These are phyloP conservation scores for Pseudolycoriella hygida DNA, from an alignment of 2,888 invertebrate genomes.

Conservation along the genomic window DNA sequence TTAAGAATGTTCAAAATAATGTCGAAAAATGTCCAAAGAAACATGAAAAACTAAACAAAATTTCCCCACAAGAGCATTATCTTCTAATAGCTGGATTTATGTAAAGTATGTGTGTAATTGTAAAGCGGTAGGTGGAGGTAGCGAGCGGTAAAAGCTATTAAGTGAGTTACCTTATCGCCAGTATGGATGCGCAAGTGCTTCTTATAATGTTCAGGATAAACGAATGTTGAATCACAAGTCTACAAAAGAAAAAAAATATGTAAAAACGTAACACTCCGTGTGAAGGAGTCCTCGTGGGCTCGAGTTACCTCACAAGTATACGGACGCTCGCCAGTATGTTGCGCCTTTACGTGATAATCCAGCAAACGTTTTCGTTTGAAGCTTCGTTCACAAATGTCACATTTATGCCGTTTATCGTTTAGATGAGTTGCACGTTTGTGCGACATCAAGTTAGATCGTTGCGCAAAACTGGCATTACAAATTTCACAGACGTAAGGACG, in stretches of 20 bases:
- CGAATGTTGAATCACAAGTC: slow-evolving; percentile 58
- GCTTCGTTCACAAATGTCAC: slow-evolving; percentile 49
- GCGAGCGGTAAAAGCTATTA: too few relatives aligned
- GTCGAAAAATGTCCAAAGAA: too few relatives aligned
- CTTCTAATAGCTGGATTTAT: too few relatives aligned
- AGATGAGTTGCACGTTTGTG: slow-evolving; percentile 64
- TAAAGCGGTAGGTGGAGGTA: too few relatives aligned
- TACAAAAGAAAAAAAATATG: neutral
- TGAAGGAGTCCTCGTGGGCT: neutral
- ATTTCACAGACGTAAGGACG: slow-evolving; percentile 56
- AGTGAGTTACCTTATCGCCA: slow-evolving; percentile 29
- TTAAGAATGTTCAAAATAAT: too few relatives aligned
- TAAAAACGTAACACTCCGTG: neutral
- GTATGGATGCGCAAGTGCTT: slow-evolving; percentile 64
- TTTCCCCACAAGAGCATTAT: too few relatives aligned
- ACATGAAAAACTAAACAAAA: too few relatives aligned
- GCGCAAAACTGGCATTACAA: slow-evolving; percentile 63
- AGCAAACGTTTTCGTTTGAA: slow-evolving; percentile 50
- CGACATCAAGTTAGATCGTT: slow-evolving; percentile 63
- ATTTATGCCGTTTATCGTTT: slow-evolving; percentile 55
- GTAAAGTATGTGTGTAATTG: too few relatives aligned
- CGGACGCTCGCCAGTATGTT: slow-evolving; percentile 52
- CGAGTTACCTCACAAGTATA: neutral
- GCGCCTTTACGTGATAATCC: slow-evolving; percentile 65
- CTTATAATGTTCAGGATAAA: slow-evolving; percentile 67